Base-by-base conservation (phyloP, 2,888 invertebrate species). In the Neoascia interrupta region DNA sequence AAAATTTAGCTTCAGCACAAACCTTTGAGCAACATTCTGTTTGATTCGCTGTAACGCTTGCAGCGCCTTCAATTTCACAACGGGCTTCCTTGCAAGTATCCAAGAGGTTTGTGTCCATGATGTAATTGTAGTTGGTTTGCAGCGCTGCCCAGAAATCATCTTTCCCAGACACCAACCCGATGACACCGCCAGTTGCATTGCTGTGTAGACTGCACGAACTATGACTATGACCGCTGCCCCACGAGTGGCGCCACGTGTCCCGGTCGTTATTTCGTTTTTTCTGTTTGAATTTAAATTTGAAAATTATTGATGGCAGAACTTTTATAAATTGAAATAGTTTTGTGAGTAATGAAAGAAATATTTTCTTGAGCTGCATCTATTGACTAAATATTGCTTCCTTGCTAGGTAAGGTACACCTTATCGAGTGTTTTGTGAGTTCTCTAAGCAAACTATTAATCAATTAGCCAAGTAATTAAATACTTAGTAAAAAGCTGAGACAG, bases 41-140 rank as follows among this genome's bases (percentile, higher is more conserved):
- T 31, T 84, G 81, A 66, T 83, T 83, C 49, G 84, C 83, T 69
- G 83, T 79, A 39, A 84, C 83, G 56, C 82, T 82, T 4, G 84
- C 76, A 47, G 83, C 84, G 61, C 86, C 85, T 82, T 89, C 89
- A 37, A 88, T 83, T 70, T 89, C 89, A 82, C 85, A 85, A 21
- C 87, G 84, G 1, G 89, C 88, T 88, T 93, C 93, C 88, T 92
- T 92, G 90, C 97, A 97, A 83, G 94, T 93, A 87, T 97, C 96
- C 81, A 97, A 94, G 83, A 97, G 93, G 89, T 96, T 95, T 85
- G 95, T 96, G 89, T 96, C 96, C 97, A 97, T 97, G 86, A 97
- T 95, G 89, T 96, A 97, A 88, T 97, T 94, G 90, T 97, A 97
- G 89, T 96, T 95, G 64, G 95, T 94, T 89, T 96, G 94, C 84